Evolutionary conservation across 1,140 invertebrate genomes (phyloP), one percentile per base, ranked within the genome.

Genomic region (Drosophila paulistorum): DNA sequence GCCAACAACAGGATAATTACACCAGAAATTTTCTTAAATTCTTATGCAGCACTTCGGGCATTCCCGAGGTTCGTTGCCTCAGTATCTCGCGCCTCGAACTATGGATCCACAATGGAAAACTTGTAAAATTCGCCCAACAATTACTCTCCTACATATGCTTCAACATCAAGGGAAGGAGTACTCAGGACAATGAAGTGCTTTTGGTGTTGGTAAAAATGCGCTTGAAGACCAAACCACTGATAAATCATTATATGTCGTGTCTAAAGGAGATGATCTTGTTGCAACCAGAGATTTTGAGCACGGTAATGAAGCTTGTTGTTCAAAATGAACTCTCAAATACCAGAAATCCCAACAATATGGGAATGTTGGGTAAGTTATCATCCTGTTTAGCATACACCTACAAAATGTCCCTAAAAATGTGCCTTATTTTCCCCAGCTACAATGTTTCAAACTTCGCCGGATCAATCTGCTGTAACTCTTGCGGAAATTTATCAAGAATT

Each of bases 41-140:
- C 51, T 93, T 99, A 20, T 96, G 97, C 0, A 95, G 95, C 0
- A 95, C 97, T 0, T 96, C 96, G 78, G 98, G 98, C 0, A 95
- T 98, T 65, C 94, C 95, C 1, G 97, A 98, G 91, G 94, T 95
- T 51, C 94, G 98, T 30, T 94, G 96, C 59, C 94, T 97, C 54
- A 96, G 96, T 7, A 95, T 96, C 7, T 95, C 96, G 11, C 95
- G 96, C 23, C 93, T 99, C 1, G 98, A 99, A 92, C 95, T 96
- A 69, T 99, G 98, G 98, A 93, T 99, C 30, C 98, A 98, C 86
- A 99, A 98, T 93, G 97, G 98, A 37, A 99, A 99, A 94, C 92
- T 98, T 48, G 96, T 96, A 92, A 95, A 97, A 84, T 95, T 96
- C 7, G 97, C 98, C 1, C 98, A 99, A 92, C 98, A 99, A 92